Evolutionary conservation across 2,888 invertebrate species (phyloP), one percentile per base, ranked within the genome.

Genomic region (Stenodema calcarata): DNA sequence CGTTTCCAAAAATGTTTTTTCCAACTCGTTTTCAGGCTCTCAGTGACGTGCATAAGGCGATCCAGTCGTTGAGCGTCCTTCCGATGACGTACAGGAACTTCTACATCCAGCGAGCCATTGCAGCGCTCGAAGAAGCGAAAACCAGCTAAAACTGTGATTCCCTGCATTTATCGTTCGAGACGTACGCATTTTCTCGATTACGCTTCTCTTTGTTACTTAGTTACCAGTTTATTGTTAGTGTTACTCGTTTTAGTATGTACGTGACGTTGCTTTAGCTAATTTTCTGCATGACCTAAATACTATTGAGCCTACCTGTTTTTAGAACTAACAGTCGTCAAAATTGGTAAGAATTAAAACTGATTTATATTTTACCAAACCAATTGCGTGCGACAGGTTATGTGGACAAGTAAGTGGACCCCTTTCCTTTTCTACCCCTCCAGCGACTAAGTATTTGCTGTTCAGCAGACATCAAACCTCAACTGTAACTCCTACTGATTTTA

Each of bases 21-120:
- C 7, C 47, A 16, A 9, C 12, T 47, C 1, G 2, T 2, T 47
- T 88, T 62, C 83, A 88, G 89, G 87, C 88, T 18, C 78, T 89
- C 54, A 78, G 82, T n/a, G 86, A 87, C 42, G 80, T 89, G 6
- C 86, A 84, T 47, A 91, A 92, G 89, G 92, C 92, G 7, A 84
- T 92, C 7, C 91, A 92, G 88, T 89, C 90, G 12, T 89, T 93
- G 50, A 90, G 91, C 27, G 90, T 90, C 84, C 89, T 93, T 11
- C 93, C 93, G 1, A 88, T 90, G 3, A 91, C 91, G 35, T 93
- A 92, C 89, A 90, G 90, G 89, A 91, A 92, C 85, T 93, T 93
- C 89, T 93, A 93, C 89, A 90, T 91, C 1, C 89, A 91, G 62
- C 90, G 92, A 84, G 90, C 92, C 27, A 88, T 88, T 35, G 27